Evolutionary conservation across 2,113 vertebrate species (phyloP).

Genomic region (Plestiodon gilberti): DNA sequence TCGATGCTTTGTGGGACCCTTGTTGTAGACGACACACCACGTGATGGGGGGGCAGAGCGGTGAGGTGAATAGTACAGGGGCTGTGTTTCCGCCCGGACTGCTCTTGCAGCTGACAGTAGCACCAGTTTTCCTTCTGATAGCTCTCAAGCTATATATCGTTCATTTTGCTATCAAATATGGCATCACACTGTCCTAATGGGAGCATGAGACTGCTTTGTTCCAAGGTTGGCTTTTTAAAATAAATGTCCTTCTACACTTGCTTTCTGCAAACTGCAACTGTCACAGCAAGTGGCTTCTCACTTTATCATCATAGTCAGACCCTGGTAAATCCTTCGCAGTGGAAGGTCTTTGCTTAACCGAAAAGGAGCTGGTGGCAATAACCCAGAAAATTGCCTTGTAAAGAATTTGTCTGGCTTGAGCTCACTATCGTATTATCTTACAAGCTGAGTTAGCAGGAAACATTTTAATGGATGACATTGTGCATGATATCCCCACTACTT

Average conservation of each 20-base stretch:
- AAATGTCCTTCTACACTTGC: neutral
- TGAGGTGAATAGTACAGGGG: no score
- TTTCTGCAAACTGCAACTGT: neutral
- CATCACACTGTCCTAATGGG: constrained; percentile 4
- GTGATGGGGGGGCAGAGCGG: no score
- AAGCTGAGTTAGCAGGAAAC: constrained; percentile 4
- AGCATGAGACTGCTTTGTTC: neutral
- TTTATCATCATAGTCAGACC: neutral
- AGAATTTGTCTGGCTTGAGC: neutral
- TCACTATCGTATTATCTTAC: neutral
- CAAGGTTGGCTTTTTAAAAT: constrained; percentile 1
- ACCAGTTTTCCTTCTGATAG: constrained; percentile 6
- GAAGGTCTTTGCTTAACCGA: neutral
- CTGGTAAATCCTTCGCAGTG: rapidly evolving
- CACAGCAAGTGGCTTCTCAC: neutral
- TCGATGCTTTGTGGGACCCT: no score
- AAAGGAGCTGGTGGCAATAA: neutral
- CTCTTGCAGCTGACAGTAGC: neutral
- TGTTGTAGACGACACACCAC: no score
- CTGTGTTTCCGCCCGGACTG: neutral
- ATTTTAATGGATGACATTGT: neutral
- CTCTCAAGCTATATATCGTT: neutral
- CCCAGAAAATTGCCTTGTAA: neutral
- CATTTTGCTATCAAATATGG: neutral
- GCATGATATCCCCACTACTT: neutral